phyloP scores from a whole-genome alignment of 1,140 invertebrate genomes.

The Ceratina calcarata region DNA sequence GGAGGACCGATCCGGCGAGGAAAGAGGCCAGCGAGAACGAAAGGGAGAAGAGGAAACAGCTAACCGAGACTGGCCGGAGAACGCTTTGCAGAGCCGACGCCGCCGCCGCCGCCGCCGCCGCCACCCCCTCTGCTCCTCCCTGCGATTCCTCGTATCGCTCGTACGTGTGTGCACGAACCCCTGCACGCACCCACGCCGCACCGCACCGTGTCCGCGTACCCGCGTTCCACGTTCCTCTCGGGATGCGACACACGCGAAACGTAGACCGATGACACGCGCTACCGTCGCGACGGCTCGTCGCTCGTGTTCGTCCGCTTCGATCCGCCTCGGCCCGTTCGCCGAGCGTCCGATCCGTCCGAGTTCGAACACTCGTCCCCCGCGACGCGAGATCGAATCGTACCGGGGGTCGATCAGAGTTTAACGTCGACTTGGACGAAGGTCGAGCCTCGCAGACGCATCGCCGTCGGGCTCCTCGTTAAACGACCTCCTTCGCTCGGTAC shows the following conservation, averaged over 20 bases:
- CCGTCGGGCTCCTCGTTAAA: too few species aligned
- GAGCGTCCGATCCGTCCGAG: neutral
- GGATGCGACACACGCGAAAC: slow-evolving; percentile 18
- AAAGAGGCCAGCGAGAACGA: neutral
- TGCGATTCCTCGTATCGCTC: too few species aligned
- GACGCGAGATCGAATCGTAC: too few species aligned
- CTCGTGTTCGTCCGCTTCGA: slow-evolving; percentile 59
- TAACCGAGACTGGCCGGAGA: slow-evolving; percentile 5
- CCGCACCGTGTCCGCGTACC: too few species aligned
- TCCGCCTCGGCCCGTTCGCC: slow-evolving; percentile 28
- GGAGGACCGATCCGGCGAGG: neutral
- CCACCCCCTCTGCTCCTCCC: neutral
- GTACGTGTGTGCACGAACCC: too few species aligned
- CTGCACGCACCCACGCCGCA: too few species aligned
- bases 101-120: slow-evolving; percentile 1
- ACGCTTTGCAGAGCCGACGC: slow-evolving; percentile 19
- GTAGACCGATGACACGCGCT: slow-evolving; percentile 63
- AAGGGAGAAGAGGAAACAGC: slow-evolving; percentile 6
- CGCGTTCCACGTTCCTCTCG: too few species aligned
- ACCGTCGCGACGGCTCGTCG: slow-evolving; percentile 67
- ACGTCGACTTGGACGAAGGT: too few species aligned
- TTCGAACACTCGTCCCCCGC: too few species aligned
- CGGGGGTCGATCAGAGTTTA: too few species aligned
- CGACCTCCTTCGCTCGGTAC: too few species aligned
- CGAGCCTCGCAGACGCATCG: too few species aligned